Evolutionary conservation across 1,140 invertebrate genomes (phyloP).

Genomic region (Samia ricini): DNA sequence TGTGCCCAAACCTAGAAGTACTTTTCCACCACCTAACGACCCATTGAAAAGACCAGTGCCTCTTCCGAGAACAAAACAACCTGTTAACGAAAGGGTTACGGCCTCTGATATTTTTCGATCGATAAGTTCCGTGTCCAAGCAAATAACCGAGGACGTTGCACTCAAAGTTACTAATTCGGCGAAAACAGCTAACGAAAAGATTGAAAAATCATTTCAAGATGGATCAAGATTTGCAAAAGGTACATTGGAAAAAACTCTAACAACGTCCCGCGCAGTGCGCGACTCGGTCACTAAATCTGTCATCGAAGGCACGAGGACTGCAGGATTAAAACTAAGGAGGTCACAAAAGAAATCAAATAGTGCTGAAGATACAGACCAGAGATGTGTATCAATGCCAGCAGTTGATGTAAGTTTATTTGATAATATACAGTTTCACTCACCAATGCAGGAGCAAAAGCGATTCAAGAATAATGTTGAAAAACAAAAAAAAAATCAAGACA

Average conservation of each 20-base stretch:
- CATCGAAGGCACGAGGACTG: slow-evolving; percentile 55
- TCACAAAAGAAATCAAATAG: slow-evolving; percentile 39
- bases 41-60: slow-evolving; percentile 45
- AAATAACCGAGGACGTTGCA: slow-evolving; percentile 63
- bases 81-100: slow-evolving; percentile 42
- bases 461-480: slow-evolving; percentile 36
- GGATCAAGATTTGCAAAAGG: slow-evolving; percentile 63
- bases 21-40: slow-evolving; percentile 39
- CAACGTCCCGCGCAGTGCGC: slow-evolving; percentile 53
- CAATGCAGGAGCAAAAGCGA: slow-evolving; percentile 58
- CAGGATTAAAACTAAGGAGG: slow-evolving; percentile 48
- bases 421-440: slow-evolving; percentile 68
- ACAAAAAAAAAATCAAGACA: slow-evolving; percentile 20
- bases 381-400: slow-evolving; percentile 58
- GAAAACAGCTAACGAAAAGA: slow-evolving; percentile 57
- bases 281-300: slow-evolving; percentile 66
- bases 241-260: slow-evolving; percentile 63
- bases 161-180: slow-evolving; percentile 55
- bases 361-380: slow-evolving; percentile 39
- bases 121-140: slow-evolving; percentile 59
- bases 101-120: slow-evolving; percentile 58
- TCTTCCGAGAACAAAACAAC: slow-evolving; percentile 54
- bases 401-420: slow-evolving; percentile 67
- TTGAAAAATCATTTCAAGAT: slow-evolving; percentile 60
- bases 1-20: slow-evolving; percentile 55